These are phyloP conservation scores for Cheirogaleus medius DNA, from an alignment of 2,113 vertebrate species.

Conservation along the genomic window DNA sequence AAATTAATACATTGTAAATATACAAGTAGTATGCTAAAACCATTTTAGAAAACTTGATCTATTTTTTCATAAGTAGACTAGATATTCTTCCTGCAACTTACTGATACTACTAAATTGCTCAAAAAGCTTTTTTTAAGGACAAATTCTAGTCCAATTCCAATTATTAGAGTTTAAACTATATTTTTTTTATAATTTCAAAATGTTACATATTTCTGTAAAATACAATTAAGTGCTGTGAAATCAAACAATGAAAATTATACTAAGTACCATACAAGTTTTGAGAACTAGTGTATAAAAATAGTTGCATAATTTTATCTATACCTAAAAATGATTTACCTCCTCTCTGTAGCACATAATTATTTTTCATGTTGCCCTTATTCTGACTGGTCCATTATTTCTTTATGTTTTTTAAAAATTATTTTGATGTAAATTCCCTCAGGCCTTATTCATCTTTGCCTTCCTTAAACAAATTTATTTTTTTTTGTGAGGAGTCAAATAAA, in stretches of 20 bases:
- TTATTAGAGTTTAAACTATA: neutral
- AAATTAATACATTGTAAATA: neutral
- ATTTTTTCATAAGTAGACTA: neutral
- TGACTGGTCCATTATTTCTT: neutral
- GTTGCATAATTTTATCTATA: neutral
- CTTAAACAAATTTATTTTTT: neutral
- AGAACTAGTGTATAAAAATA: neutral
- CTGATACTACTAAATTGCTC: neutral
- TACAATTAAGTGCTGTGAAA: neutral
- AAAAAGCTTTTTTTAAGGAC: neutral
- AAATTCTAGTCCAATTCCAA: neutral
- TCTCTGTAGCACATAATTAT: neutral
- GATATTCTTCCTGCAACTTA: neutral
- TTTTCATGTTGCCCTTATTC: neutral
- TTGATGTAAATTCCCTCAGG: neutral
- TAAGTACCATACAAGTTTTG: neutral
- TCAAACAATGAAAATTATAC: neutral
- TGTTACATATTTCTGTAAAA: neutral
- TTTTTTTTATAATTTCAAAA: conserved; percentile 9
- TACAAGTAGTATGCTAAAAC: neutral
- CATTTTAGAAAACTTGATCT: conserved; percentile 22
- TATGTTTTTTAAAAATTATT: neutral
- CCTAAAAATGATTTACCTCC: neutral
- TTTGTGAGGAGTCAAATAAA: neutral
- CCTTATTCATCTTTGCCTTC: neutral